Conservation (phyloP, 2,888 invertebrate genomes). For the Drosophila rellima region DNA sequence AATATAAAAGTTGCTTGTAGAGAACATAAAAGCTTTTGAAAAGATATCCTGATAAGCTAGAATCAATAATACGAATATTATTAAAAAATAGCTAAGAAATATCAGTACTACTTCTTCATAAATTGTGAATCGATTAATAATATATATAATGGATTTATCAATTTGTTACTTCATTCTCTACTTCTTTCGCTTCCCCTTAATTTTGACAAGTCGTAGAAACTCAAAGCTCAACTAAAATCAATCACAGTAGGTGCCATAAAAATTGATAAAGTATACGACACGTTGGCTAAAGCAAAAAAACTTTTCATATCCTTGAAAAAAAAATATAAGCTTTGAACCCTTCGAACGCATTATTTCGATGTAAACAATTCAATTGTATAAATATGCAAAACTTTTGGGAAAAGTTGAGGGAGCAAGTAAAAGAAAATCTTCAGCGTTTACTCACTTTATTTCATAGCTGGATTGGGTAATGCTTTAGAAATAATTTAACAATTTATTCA, state of each 20-base stretch:
- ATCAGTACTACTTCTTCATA: neutral
- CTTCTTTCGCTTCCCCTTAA: neutral
- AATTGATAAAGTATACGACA: constrained; percentile 71
- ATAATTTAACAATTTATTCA: constrained; percentile 77
- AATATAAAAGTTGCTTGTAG: neutral
- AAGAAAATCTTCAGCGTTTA: constrained; percentile 28
- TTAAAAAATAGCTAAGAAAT: too few species aligned
- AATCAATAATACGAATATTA: neutral
- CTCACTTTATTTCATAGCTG: constrained; percentile 46
- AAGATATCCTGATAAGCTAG: neutral
- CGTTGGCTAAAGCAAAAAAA: constrained; percentile 39
- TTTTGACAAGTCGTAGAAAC: neutral
- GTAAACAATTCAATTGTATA: constrained; percentile 80
- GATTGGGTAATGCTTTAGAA: constrained; percentile 47
- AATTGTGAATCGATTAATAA: neutral
- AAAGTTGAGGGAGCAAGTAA: constrained; percentile 16
- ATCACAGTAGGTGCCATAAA: constrained; percentile 57
- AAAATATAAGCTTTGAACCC: constrained; percentile 56
- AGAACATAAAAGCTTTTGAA: neutral
- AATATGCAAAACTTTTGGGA: constrained; percentile 68
- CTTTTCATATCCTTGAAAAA: constrained; percentile 27
- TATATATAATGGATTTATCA: constrained; percentile 8
- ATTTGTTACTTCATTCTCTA: constrained; percentile 34
- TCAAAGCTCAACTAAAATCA: constrained; percentile 54
- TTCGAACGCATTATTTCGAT: constrained; percentile 57